Percentiles rank a stretch among this genome's conserved stretches.
phyloP scores from a whole-genome alignment of 30 jellyfish, hydroid and myxozoan genomes.

The Cassiopea andromeda region DNA sequence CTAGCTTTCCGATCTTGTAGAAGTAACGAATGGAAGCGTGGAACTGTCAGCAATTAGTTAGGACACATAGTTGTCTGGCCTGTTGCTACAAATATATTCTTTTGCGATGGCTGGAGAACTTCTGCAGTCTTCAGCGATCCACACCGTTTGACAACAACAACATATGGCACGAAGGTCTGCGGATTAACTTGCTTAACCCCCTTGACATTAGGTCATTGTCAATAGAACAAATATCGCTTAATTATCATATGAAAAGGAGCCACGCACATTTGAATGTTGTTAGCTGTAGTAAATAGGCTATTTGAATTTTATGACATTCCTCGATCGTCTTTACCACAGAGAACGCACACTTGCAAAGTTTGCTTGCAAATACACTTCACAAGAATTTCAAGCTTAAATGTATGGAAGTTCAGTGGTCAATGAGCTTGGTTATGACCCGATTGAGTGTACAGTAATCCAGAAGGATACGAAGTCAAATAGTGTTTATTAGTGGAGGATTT shows the following conservation, averaged over 20 bases:
- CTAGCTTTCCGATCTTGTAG: no score
- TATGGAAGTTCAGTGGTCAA: no score
- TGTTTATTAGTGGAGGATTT: neutral
- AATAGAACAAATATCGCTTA: neutral
- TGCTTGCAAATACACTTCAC: neutral
- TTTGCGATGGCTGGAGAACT: no score
- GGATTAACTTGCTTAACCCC: slow-evolving; percentile 34
- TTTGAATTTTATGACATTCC: neutral
- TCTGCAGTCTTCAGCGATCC: no score
- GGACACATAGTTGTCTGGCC: no score
- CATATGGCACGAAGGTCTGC: no score
- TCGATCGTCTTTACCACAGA: neutral
- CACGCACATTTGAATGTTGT: slow-evolving; percentile 36
- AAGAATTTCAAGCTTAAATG: neutral
- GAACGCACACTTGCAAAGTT: neutral
- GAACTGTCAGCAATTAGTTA: no score
- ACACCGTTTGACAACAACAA: no score
- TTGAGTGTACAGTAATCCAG: neutral
- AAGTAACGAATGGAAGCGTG: no score
- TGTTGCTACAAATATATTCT: no score
- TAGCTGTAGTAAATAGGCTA: slow-evolving; percentile 12
- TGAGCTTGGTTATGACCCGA: neutral
- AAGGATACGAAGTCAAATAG: neutral
- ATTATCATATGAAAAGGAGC: slow-evolving; percentile 49
- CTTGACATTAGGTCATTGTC: neutral